Conservation (phyloP, 2,888 invertebrate species). For the Xylota segnis region DNA sequence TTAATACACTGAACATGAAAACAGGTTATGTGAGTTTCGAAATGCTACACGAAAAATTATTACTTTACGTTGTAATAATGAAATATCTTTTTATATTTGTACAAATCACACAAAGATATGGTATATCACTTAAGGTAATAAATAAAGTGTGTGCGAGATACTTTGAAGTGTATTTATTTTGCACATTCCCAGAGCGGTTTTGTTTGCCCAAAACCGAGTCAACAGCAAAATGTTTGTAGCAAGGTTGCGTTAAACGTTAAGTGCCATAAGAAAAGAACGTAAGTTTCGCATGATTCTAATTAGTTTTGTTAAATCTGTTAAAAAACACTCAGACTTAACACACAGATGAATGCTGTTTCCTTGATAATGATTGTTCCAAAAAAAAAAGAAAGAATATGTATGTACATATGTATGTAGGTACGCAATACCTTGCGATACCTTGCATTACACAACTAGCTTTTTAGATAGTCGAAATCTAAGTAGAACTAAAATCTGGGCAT, state of each 20-base stretch:
- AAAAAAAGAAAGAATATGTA: no score
- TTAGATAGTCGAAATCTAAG: no score
- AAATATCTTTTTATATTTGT: no score
- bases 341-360: not conserved
- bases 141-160: not conserved
- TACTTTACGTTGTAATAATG: no score
- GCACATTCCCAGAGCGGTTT: slow-evolving; percentile 3
- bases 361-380: not conserved
- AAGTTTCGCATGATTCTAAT: not conserved
- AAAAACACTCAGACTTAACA: not conserved
- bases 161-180: slow-evolving; percentile 10
- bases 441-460: no score
- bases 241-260: not conserved
- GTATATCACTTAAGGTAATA: not conserved
- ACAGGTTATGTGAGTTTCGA: not conserved
- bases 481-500: no score
- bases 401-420: no score
- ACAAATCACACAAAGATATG: not conserved
- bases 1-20: no score
- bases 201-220: not conserved
- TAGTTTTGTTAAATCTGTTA: not conserved
- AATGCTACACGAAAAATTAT: not conserved
- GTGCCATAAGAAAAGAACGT: not conserved
- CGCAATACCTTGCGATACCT: no score
- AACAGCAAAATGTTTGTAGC: not conserved